Evolutionary conservation across 92 coral and sea anemone genomes (phyloP).

Genomic region (Parazoanthus atlanticus): DNA sequence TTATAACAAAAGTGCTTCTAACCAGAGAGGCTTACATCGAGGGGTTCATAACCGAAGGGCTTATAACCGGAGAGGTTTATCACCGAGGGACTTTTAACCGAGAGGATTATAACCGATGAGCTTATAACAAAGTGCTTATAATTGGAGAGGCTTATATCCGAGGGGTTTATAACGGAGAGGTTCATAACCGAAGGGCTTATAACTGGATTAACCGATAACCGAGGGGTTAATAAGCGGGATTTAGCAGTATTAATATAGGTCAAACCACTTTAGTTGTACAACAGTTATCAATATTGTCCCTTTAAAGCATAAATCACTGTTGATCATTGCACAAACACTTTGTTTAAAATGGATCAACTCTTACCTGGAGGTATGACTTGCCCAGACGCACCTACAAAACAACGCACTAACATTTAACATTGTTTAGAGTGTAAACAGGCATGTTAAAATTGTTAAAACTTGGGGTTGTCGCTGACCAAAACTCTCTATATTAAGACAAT

Average conservation of each 20-base stretch:
- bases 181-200: background rate
- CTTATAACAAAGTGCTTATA: too few relatives aligned
- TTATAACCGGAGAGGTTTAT: too few relatives aligned
- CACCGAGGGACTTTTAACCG: too few relatives aligned
- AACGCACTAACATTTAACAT: background rate
- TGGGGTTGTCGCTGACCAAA: background rate
- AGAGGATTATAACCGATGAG: too few relatives aligned
- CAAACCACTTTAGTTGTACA: background rate
- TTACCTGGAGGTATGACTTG: slow-evolving; percentile 20
- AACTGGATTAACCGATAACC: background rate
- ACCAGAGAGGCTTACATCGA: too few relatives aligned
- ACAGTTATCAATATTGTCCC: too few relatives aligned
- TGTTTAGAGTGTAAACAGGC: background rate
- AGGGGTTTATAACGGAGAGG: too few relatives aligned
- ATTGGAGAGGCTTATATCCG: too few relatives aligned
- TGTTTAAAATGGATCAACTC: background rate
- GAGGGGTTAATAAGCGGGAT: too few relatives aligned
- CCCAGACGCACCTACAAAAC: slow-evolving; percentile 18
- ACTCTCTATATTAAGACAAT: background rate
- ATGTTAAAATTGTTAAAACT: background rate
- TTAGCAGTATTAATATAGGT: too few relatives aligned
- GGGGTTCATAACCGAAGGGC: too few relatives aligned
- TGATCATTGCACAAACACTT: background rate
- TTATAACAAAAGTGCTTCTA: too few relatives aligned
- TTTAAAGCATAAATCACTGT: background rate